Evolutionary conservation across 2,888 invertebrate genomes (phyloP), one percentile per base, ranked within the genome.

Genomic region (Orthosia gothica): DNA sequence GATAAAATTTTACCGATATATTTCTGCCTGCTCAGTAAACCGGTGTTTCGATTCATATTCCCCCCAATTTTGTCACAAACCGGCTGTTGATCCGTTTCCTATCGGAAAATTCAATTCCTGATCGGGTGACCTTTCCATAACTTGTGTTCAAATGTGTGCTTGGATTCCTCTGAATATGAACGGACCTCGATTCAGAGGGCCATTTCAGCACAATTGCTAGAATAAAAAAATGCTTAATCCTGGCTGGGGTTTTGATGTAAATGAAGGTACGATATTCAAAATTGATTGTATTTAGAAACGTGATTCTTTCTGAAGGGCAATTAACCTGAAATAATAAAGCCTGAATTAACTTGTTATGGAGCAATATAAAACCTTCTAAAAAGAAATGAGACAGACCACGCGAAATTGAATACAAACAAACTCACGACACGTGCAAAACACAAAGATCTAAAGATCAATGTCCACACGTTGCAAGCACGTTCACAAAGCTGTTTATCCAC

Each of bases 71-170:
- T 68, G 63, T 74, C 74, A 59, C 70, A 81, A 77, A 79, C 69
- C 63, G 64, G 26, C 58, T 66, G 73, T 64, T 74, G 74, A 83
- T 65, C 62, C 68, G 70, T 61, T 76, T 74, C 68, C 72, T 66
- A 77, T 79, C 26, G 66, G 77, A 63, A 74, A 85, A 77, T 74
- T 79, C 76, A 76, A 81, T 81, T 80, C 49, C 59, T 69, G 65
- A 59, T 70, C 40, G 20, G 59, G 52, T 69, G 72, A 82, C 79
- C 84, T 73, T 61, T 40, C 77, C 69, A 76, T 83, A 82, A 80
- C 70, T 85, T 82, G 63, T 78, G 64, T 77, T 76, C 70, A 71
- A 84, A 83, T 83, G 70, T 63, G 55, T 62, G 67, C 74, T 76
- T 74, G 32, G 64, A 70, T 75, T 83, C 70, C 67, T 67, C 54